These are phyloP conservation scores for Priocnemis perturbator DNA, from an alignment of 2,888 invertebrate genomes.

Conservation along the genomic window DNA sequence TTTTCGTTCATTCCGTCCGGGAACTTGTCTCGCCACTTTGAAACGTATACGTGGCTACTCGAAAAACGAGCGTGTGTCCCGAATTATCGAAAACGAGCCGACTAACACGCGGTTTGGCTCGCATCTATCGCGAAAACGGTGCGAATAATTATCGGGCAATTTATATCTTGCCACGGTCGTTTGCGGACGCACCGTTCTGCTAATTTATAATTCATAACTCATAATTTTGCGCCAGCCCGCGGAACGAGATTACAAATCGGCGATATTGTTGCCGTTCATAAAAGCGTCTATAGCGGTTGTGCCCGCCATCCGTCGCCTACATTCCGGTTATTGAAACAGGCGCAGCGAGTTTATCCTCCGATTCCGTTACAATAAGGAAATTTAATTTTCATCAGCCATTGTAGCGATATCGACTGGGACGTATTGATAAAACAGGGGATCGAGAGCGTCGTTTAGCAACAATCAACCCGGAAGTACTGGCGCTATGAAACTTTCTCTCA, in stretches of 20 bases:
- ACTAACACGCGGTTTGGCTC: constrained; percentile 4
- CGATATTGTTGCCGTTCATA: constrained; percentile 25
- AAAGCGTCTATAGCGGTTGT: too few relatives aligned
- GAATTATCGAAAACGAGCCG: background rate
- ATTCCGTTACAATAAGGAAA: too few relatives aligned
- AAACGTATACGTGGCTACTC: background rate
- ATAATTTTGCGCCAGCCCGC: constrained; percentile 38
- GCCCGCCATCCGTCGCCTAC: too few relatives aligned
- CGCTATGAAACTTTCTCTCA: too few relatives aligned
- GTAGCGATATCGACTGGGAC: too few relatives aligned
- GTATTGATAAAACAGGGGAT: too few relatives aligned
- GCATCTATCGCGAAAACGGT: constrained; percentile 18
- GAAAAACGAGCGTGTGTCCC: background rate
- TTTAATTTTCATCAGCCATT: too few relatives aligned
- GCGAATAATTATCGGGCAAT: constrained; percentile 61
- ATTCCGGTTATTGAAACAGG: too few relatives aligned
- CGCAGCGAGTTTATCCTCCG: too few relatives aligned
- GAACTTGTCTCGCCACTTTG: too few relatives aligned
- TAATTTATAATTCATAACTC: constrained; percentile 63
- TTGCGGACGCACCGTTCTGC: constrained; percentile 26
- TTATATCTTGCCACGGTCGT: constrained; percentile 47
- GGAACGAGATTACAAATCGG: constrained; percentile 43
- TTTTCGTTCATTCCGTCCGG: background rate
- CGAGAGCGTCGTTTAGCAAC: too few relatives aligned
- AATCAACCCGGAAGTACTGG: too few relatives aligned